Base-by-base conservation (phyloP, 2,113 vertebrate species). In the Protobothrops mucrosquamatus region DNA sequence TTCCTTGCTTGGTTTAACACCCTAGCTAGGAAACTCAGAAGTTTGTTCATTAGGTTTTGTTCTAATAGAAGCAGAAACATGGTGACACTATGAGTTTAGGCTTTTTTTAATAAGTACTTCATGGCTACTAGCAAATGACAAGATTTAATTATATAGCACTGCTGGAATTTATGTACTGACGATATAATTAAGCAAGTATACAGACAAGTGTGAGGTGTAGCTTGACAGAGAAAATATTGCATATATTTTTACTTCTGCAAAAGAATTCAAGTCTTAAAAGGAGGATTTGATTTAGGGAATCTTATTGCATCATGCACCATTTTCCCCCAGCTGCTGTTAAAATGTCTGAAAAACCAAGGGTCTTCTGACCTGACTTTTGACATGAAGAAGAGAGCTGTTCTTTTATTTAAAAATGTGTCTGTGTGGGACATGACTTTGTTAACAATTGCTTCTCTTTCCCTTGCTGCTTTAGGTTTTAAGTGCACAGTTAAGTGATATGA, bases 181-280 rank as follows among this genome's bases (percentile, higher is more conserved):
- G 46, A 86, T 8, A 43, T n/a, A 0, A 0, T 29, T 91, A 64
- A 91, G 29, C 26, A 90, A 51, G 52, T 0, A 1, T 0, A 0
- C 0, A 0, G 34, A 24, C 56, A 61, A 0, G 0, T 20, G 2
- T 56, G 14, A 51, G 46, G 46, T 0, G 26, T 6, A 1, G 85
- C 9, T 24, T 86, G 55, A 57, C 6, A 14, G 24, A 39, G 87
- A 69, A 59, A 85, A n/a, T 89, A 34, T 89, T 90, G 74, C 87
- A 20, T 43, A 55, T 24, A n/a, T 29, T 89, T 92, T 85, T 94
- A 85, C 86, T 56, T 93, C 89, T 92, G n/a, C 20, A 81, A 6
- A 90, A 85, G 24, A 74, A 51, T 54, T 89, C 10, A 34, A 14
- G 43, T 54, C 6, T 43, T 85, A 54, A 61, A 91, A 94, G 59